phyloP scores from a whole-genome alignment of 2,888 invertebrate genomes.

The Polydrusus cervinus region DNA sequence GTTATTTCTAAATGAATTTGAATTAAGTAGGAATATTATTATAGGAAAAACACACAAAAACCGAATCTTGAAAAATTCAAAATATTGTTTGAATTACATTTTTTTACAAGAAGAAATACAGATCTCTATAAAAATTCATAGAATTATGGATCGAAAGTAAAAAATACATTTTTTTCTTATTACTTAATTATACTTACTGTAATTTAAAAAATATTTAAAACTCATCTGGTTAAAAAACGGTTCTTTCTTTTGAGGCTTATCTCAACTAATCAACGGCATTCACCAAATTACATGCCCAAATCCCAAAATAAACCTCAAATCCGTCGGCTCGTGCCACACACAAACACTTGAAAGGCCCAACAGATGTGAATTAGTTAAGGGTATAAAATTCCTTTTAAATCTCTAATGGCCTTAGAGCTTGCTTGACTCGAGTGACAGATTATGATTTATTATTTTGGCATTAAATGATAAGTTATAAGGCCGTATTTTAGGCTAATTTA shows the following conservation, averaged over 20 bases:
- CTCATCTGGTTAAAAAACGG: conserved; percentile 13
- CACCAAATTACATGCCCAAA: conserved; percentile 20
- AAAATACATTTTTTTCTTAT: no score
- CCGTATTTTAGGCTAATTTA: conserved; percentile 20
- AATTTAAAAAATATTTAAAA: no score
- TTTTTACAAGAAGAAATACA: no score
- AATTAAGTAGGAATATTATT: no score
- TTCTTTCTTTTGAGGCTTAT: conserved; percentile 9
- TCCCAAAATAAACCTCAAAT: conserved; percentile 32
- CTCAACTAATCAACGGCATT: conserved; percentile 23
- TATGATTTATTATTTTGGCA: conserved; percentile 30
- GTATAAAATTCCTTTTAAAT: conserved; percentile 41
- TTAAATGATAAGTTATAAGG: conserved; percentile 27
- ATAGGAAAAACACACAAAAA: no score
- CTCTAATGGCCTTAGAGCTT: conserved; percentile 31
- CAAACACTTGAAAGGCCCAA: conserved; percentile 32
- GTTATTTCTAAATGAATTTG: no score
- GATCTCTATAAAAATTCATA: no score
- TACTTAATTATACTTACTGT: no score
- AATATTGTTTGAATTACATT: no score
- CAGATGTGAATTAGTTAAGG: conserved; percentile 43
- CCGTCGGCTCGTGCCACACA: conserved; percentile 35
- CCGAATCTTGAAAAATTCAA: no score
- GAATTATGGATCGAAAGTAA: no score
- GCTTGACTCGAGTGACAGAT: conserved; percentile 31